Conservation (phyloP, 2,797 vertebrate genomes). For the Coendou prehensilis region DNA sequence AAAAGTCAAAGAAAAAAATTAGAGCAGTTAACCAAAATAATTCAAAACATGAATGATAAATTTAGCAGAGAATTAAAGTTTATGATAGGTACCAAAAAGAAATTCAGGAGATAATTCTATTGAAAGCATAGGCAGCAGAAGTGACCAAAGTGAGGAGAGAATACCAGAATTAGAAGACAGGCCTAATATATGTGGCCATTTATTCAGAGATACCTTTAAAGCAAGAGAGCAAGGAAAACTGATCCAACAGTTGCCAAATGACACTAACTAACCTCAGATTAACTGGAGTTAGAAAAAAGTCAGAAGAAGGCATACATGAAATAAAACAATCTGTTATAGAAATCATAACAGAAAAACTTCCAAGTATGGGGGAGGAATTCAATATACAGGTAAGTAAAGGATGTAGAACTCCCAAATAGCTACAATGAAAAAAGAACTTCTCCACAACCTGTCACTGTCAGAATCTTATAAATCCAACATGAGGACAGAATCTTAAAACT, state of each 20-base stretch:
- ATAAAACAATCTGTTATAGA: too few relatives aligned
- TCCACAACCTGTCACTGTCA: too few relatives aligned
- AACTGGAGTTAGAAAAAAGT: too few relatives aligned
- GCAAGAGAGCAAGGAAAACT: background rate
- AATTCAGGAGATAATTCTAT: background rate
- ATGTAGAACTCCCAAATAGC: too few relatives aligned
- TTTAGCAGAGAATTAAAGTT: background rate
- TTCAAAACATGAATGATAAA: background rate
- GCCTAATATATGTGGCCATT: background rate
- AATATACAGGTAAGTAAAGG: too few relatives aligned
- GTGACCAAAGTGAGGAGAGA: background rate
- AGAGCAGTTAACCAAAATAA: background rate
- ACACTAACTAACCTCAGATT: background rate
- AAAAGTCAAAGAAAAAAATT: too few relatives aligned
- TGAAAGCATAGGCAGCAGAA: background rate
- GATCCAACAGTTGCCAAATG: background rate
- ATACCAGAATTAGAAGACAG: background rate
- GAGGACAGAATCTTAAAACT: too few relatives aligned
- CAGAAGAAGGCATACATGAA: too few relatives aligned
- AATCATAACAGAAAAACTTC: too few relatives aligned
- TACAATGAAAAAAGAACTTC: too few relatives aligned
- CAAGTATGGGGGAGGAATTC: too few relatives aligned
- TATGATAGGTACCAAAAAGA: background rate
- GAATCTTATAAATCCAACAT: too few relatives aligned
- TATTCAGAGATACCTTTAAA: background rate